phyloP scores from a whole-genome alignment of 2,797 vertebrate species.

The Hypotaenidia okinawae region DNA sequence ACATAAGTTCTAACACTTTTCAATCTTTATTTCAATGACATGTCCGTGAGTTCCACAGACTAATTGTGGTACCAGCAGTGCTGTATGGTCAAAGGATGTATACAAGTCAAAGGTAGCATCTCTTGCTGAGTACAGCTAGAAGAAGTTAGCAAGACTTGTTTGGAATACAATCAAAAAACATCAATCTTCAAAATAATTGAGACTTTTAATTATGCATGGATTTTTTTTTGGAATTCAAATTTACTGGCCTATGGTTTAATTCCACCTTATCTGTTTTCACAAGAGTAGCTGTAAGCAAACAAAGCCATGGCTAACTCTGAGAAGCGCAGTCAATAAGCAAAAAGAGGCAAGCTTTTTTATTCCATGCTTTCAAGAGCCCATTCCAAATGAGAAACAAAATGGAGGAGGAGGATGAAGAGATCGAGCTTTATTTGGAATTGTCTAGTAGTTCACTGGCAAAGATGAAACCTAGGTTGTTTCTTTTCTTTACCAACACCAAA shows the following conservation, averaged over 20 bases:
- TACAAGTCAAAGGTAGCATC: background rate
- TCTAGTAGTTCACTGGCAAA: background rate
- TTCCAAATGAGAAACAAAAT: background rate
- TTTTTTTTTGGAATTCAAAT: background rate
- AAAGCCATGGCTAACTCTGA: background rate
- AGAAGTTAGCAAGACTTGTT: background rate
- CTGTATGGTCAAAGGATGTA: background rate
- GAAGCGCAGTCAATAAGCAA: background rate
- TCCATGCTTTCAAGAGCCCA: background rate
- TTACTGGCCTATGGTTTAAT: background rate
- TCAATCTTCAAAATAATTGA: background rate
- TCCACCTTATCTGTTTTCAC: background rate
- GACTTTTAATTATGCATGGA: fast-evolving
- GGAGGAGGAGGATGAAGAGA: background rate
- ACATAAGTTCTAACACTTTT: background rate
- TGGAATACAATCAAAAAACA: background rate
- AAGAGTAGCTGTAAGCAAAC: background rate
- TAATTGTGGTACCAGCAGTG: background rate
- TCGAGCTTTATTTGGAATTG: background rate
- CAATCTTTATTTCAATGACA: background rate
- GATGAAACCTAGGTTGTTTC: background rate
- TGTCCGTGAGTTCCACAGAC: background rate
- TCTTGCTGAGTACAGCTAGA: background rate
- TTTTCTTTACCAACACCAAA: background rate
- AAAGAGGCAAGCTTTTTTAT: background rate